Evolutionary conservation across 1,140 invertebrate species (phyloP), one percentile per base, ranked within the genome.

Genomic region (Trachymyrmex septentrionalis): DNA sequence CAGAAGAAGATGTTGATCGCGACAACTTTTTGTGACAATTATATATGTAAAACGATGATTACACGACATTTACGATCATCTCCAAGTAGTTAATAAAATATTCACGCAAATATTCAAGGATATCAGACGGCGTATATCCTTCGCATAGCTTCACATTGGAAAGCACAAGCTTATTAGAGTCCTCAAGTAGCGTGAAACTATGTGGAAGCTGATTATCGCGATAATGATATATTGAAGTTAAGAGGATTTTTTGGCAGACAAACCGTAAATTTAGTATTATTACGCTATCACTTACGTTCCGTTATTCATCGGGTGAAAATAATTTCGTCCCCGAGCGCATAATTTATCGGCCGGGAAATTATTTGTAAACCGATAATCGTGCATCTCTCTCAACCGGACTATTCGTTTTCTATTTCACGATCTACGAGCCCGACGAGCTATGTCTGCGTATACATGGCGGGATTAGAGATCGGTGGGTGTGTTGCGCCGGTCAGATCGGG

Each of bases 401-500:
- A 61, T 75, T 34, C 69, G 73, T 88, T 90, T 90, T 90, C 88
- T 69, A 89, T 85, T 87, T 21, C 50, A 30, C 27, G 66, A 86
- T 87, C 55, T 59, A 69, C 24, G 85, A 72, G 77, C 69, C 34
- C 61, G 34, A 80, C 21, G 55, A 44, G 44, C 69, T 80, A 63
- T 59, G 73, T 77, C 55, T 67, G 63, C 87, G 73, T 78, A 87
- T 55, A 92, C 84, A 92, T 61, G 66, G 80, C 87, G 78, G 91
- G 92, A 93, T 93, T 93, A 94, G 89, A 92, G 92, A 93, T 94
- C 92, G 92, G 93, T 93, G 93, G 93, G 92, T 94, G 93, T 93
- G 93, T 93, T 91, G 86, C 77, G 84, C 85, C 64, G 87, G 77
- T 86, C 48, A 81, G 90, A 92, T 91, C 92, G 93, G 88, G 90